Conservation (phyloP, 2,113 vertebrate species). For the Salvelinus sp. region DNA sequence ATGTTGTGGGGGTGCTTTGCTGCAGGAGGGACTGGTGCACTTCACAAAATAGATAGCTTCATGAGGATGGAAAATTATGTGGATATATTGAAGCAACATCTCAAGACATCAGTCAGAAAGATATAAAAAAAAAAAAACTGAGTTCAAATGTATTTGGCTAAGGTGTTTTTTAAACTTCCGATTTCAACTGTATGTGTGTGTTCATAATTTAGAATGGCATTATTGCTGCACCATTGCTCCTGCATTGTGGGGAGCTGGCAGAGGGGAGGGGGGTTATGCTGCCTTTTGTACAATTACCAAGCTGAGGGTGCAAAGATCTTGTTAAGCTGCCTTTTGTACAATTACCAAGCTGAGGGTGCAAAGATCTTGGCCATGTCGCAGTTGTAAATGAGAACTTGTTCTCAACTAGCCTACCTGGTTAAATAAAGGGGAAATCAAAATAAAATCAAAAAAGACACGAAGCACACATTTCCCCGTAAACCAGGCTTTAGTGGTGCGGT, state of each 20-base stretch:
- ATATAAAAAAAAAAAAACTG: no score
- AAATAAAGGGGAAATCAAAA: no score
- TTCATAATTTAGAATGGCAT: slow-evolving; percentile 69
- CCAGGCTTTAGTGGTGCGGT: slow-evolving; percentile 61
- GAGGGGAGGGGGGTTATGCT: slow-evolving; percentile 51
- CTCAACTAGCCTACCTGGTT: no score
- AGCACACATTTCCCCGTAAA: slow-evolving; percentile 40
- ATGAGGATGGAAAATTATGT: no score
- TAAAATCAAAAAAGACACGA: neutral
- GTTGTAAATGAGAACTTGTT: no score
- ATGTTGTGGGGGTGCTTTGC: no score
- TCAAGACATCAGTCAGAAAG: no score
- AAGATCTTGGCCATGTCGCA: slow-evolving; percentile 20
- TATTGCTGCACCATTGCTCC: slow-evolving; percentile 72
- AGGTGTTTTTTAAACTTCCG: no score
- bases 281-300: slow-evolving; percentile 66
- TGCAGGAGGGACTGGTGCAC: no score
- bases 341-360: slow-evolving; percentile 70
- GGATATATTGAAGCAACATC: no score
- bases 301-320: slow-evolving; percentile 66
- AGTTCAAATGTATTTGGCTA: no score
- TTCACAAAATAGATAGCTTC: no score
- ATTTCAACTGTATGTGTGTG: slow-evolving; percentile 44
- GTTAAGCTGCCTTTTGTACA: slow-evolving; percentile 58
- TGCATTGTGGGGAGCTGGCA: slow-evolving; percentile 55